Evolutionary conservation across 1,140 invertebrate species (phyloP).

Genomic region (Thaumatotibia leucotreta): DNA sequence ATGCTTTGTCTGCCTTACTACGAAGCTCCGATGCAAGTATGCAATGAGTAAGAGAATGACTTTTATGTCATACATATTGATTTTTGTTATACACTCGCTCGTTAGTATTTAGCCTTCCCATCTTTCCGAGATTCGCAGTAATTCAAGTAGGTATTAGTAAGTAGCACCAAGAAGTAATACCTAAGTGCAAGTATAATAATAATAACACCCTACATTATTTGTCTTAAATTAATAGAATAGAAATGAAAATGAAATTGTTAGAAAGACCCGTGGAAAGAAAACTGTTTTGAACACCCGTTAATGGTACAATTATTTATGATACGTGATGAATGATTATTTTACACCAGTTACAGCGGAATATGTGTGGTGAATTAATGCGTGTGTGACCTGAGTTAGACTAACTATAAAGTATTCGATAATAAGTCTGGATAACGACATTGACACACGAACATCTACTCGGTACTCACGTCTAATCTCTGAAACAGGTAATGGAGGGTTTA

Average conservation of each 20-base stretch:
- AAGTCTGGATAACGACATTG: constrained; percentile 32
- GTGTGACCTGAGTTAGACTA: not conserved
- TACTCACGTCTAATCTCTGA: constrained; percentile 75
- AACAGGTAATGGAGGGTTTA: constrained; percentile 65
- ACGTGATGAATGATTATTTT: constrained; percentile 28
- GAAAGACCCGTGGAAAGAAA: constrained; percentile 28
- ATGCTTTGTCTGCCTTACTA: not conserved
- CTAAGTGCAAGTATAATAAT: not conserved
- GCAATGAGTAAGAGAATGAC: too few relatives aligned
- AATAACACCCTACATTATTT: not conserved
- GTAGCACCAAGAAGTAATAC: not conserved
- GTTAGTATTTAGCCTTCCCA: not conserved
- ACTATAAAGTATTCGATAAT: not conserved
- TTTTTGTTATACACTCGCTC: too few relatives aligned
- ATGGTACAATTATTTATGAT: constrained; percentile 24
- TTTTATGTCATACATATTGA: too few relatives aligned
- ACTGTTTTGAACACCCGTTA: constrained; percentile 69
- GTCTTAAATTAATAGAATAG: not conserved
- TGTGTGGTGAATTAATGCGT: constrained; percentile 28
- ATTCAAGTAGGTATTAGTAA: not conserved
- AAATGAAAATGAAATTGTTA: constrained; percentile 18
- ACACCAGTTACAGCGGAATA: constrained; percentile 24
- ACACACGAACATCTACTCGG: constrained; percentile 59
- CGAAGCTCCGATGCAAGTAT: not conserved
- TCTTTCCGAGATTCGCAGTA: not conserved